Evolutionary conservation across 2,797 vertebrate genomes (phyloP).

Genomic region (Aldrovandia affinis): DNA sequence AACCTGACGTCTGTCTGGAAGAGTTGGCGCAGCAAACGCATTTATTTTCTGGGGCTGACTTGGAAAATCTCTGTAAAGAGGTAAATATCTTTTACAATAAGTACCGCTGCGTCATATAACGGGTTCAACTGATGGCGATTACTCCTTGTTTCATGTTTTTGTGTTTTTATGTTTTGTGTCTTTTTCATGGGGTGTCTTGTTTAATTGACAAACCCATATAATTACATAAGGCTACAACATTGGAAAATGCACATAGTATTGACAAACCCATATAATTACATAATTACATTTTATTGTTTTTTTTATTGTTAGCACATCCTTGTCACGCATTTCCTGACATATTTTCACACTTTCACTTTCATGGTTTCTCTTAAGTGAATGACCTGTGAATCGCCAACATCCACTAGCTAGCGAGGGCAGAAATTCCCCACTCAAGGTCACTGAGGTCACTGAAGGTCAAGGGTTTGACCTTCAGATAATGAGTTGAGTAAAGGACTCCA

Average conservation of each 20-base stretch:
- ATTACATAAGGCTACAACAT: too few relatives aligned
- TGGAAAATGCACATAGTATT: too few relatives aligned
- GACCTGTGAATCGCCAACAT: background rate
- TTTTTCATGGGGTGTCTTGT: too few relatives aligned
- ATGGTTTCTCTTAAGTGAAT: too few relatives aligned
- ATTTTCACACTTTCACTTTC: background rate
- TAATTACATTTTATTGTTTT: too few relatives aligned
- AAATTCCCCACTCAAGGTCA: background rate
- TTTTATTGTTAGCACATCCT: background rate
- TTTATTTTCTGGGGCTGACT: conserved; percentile 90
- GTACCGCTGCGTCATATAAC: too few relatives aligned
- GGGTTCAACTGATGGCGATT: too few relatives aligned
- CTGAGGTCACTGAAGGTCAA: background rate
- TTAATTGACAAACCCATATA: too few relatives aligned
- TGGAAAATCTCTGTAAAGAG: conserved; percentile 93
- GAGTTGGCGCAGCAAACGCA: conserved; percentile 76
- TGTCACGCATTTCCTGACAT: background rate
- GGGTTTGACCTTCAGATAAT: background rate
- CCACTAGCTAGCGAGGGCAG: background rate
- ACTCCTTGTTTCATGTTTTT: background rate
- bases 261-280: too few relatives aligned
- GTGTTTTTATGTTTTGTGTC: background rate
- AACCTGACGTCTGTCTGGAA: conserved; percentile 76
- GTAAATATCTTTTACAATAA: too few relatives aligned
- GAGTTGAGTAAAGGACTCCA: background rate